Conservation (phyloP, 2,888 invertebrate species). For the Hypselothyrea guttata region DNA sequence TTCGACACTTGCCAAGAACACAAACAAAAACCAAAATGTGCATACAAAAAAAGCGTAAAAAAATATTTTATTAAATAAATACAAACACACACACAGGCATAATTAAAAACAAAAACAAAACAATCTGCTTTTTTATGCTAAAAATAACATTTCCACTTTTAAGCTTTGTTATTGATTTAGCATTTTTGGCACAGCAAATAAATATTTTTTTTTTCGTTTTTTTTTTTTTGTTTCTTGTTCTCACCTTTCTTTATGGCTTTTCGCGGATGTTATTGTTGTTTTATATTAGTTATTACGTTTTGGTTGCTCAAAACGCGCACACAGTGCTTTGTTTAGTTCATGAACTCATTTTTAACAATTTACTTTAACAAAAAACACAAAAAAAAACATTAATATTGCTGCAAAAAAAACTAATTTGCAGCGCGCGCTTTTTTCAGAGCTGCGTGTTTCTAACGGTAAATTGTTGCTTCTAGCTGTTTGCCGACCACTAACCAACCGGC, state of each 20-base stretch:
- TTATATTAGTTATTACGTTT: constrained; percentile 6
- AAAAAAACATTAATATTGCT: constrained; percentile 19
- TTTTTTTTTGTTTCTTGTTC: constrained; percentile 35
- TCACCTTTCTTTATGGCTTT: constrained; percentile 61
- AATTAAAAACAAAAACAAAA: constrained; percentile 13
- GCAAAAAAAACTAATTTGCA: constrained; percentile 26
- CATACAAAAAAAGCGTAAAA: too few species aligned
- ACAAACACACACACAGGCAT: constrained; percentile 8
- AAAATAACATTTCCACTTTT: constrained; percentile 56
- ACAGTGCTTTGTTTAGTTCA: constrained; percentile 27
- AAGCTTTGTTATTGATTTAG: constrained; percentile 26
- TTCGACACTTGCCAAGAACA: constrained; percentile 41
- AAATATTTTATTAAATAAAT: constrained; percentile 7
- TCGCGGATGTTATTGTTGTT: constrained; percentile 35
- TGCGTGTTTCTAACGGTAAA: constrained; percentile 51
- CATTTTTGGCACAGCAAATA: constrained; percentile 53
- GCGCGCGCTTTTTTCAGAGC: constrained; percentile 59
- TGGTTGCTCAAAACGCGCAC: too few species aligned
- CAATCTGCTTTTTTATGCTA: constrained; percentile 41
- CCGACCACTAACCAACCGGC: constrained; percentile 53
- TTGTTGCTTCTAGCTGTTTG: background rate
- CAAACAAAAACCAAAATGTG: constrained; percentile 8
- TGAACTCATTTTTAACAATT: constrained; percentile 37
- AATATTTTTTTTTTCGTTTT: constrained; percentile 35
- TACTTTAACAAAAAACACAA: constrained; percentile 19